phyloP scores from a whole-genome alignment of 2,888 invertebrate genomes.

The Eristalis pertinax region DNA sequence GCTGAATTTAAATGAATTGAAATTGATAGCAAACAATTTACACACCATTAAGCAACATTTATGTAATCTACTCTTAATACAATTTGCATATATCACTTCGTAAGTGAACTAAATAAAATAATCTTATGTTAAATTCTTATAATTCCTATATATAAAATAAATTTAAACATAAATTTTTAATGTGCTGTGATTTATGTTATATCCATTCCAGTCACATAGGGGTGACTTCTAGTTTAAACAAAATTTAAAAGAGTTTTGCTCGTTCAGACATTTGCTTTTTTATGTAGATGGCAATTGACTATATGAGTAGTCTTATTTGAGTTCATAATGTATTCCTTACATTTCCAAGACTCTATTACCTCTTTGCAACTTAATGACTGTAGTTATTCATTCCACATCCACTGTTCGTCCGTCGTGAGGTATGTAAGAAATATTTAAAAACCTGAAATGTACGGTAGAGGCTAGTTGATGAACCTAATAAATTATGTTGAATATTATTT shows the following conservation, averaged over 20 bases:
- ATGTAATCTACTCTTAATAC: conserved; percentile 36
- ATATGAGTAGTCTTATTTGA: neutral
- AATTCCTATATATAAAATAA: neutral
- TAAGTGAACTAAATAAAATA: conserved; percentile 21
- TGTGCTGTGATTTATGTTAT: conserved; percentile 6
- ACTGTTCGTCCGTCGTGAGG: neutral
- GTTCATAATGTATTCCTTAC: neutral
- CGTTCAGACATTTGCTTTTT: neutral
- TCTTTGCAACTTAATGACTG: neutral
- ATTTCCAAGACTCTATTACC: neutral
- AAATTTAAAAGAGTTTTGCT: neutral
- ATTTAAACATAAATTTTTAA: neutral
- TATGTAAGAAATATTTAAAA: neutral
- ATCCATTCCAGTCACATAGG: neutral
- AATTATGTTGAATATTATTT: neutral
- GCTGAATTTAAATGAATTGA: neutral
- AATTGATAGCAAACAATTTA: conserved; percentile 19
- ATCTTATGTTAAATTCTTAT: neutral
- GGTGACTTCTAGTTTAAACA: neutral
- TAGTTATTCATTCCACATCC: neutral
- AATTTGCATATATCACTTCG: conserved; percentile 23
- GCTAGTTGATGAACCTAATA: neutral
- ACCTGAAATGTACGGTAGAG: neutral
- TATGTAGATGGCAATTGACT: neutral
- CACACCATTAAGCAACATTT: conserved; percentile 47